A percentile compares a stretch with the other conserved stretches of the same genome.
These are phyloP conservation scores for Drosophila suzukii DNA, from an alignment of 1,140 invertebrate genomes.

Conservation along the genomic window DNA sequence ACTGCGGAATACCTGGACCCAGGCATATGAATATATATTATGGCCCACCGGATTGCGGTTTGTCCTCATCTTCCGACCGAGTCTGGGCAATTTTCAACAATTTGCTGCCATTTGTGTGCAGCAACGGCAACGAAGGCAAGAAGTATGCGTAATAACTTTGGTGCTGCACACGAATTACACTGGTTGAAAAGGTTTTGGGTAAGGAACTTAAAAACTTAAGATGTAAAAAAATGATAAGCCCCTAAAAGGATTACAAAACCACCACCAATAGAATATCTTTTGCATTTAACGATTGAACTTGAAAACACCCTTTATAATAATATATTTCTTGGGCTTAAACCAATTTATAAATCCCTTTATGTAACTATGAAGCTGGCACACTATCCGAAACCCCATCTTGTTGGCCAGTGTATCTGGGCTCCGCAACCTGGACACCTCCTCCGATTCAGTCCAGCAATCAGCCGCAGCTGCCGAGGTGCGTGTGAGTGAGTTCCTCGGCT, in stretches of 20 bases:
- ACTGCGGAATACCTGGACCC: constrained; percentile 9
- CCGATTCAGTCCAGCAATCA: constrained; percentile 35
- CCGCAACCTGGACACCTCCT: constrained; percentile 18
- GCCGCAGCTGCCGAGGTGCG: constrained; percentile 32
- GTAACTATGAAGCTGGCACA: too few relatives aligned
- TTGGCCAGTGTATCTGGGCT: background rate
- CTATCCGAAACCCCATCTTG: background rate
- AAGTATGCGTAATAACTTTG: constrained; percentile 62
- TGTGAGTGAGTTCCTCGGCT: constrained; percentile 22
- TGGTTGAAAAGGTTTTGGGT: background rate
- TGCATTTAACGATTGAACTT: too few relatives aligned
- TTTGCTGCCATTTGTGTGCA: constrained; percentile 48
- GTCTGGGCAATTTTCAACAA: constrained; percentile 57
- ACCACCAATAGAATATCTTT: too few relatives aligned
- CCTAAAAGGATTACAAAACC: too few relatives aligned
- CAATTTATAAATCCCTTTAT: too few relatives aligned
- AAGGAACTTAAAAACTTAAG: background rate
- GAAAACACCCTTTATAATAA: too few relatives aligned
- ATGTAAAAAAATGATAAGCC: too few relatives aligned
- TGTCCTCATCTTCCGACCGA: background rate
- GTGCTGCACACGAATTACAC: constrained; percentile 34
- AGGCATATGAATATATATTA: constrained; percentile 30
- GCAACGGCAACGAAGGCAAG: constrained; percentile 9
- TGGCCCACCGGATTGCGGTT: constrained; percentile 4
- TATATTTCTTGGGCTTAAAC: too few relatives aligned